phyloP scores from a whole-genome alignment of 2,113 vertebrate genomes.

The Pedionomus torquatus region DNA sequence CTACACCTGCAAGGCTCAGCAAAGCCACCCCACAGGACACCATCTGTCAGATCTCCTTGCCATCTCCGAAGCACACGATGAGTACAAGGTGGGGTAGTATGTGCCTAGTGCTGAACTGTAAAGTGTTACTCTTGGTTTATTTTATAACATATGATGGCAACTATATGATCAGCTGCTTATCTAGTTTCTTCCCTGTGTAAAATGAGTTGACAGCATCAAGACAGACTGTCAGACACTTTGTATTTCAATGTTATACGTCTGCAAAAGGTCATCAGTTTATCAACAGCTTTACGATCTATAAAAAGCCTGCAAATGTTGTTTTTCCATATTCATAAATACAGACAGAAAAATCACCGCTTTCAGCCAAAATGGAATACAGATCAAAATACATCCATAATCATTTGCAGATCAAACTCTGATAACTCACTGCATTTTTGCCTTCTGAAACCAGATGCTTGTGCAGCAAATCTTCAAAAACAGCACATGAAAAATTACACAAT shows the following conservation, averaged over 20 bases:
- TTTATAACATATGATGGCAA: background rate
- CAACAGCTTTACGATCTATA: constrained; percentile 15
- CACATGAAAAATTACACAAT: background rate
- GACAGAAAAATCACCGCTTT: background rate
- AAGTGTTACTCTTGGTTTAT: background rate
- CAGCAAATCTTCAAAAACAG: background rate
- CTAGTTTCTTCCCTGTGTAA: background rate
- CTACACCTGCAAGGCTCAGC: background rate
- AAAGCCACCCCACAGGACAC: background rate
- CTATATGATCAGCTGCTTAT: background rate
- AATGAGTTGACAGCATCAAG: background rate
- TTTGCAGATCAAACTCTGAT: background rate
- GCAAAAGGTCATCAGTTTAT: constrained; percentile 18
- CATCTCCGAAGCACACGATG: background rate
- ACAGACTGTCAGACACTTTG: background rate
- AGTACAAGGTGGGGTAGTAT: background rate
- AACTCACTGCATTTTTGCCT: background rate
- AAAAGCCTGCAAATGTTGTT: constrained; percentile 15
- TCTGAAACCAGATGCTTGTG: background rate
- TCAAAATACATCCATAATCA: background rate
- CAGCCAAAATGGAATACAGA: background rate
- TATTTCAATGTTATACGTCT: background rate
- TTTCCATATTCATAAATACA: constrained; percentile 12
- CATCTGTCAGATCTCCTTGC: background rate
- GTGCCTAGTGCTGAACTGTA: background rate